Conservation (phyloP, 1,140 invertebrate species). For the Euwallacea fornicatus region DNA sequence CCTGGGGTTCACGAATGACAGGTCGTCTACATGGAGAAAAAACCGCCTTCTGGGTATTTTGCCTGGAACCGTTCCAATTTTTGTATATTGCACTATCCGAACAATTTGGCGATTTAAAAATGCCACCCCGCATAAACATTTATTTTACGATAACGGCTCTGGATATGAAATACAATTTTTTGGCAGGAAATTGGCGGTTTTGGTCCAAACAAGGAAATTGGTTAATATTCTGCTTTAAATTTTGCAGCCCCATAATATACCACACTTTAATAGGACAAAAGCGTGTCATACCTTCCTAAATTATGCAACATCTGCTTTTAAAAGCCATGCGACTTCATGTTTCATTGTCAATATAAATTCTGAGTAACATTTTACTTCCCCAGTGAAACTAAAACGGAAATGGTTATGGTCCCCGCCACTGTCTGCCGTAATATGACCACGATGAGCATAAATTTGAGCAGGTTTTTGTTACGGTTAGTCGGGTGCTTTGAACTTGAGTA, state of each 20-base stretch:
- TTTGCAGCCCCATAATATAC: too few relatives aligned
- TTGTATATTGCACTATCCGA: slow-evolving; percentile 41
- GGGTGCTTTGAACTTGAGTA: slow-evolving; percentile 27
- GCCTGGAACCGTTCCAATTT: slow-evolving; percentile 48
- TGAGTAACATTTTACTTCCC: too few relatives aligned
- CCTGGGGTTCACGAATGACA: slow-evolving; percentile 46
- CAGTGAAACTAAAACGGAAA: too few relatives aligned
- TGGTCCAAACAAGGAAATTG: too few relatives aligned
- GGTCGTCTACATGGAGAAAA: slow-evolving; percentile 42
- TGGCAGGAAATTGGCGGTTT: neutral
- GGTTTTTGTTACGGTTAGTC: slow-evolving; percentile 26
- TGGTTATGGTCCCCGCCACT: neutral
- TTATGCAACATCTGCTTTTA: too few relatives aligned
- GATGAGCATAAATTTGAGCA: slow-evolving; percentile 21
- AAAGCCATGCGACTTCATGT: too few relatives aligned
- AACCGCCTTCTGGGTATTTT: slow-evolving; percentile 43
- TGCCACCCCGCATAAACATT: slow-evolving; percentile 43
- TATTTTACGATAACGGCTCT: slow-evolving; percentile 20
- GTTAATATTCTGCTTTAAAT: too few relatives aligned
- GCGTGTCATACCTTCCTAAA: too few relatives aligned
- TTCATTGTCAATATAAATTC: too few relatives aligned
- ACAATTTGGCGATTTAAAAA: slow-evolving; percentile 42
- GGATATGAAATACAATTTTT: neutral
- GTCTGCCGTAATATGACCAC: neutral
- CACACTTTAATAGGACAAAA: too few relatives aligned